Conservation (phyloP, 2,113 vertebrate genomes). For the Oreochromis aureus region DNA sequence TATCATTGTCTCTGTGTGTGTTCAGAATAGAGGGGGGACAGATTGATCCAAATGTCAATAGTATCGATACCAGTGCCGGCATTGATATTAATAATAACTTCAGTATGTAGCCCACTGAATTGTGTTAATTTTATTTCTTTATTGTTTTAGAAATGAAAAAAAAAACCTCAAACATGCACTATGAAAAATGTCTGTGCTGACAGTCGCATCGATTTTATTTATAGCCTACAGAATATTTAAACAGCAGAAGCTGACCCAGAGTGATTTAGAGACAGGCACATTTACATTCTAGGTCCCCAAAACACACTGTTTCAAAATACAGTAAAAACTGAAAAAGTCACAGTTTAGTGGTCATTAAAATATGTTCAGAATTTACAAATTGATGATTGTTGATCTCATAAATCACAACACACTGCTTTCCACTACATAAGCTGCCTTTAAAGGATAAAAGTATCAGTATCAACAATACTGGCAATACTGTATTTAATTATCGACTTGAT, state of each 20-base stretch:
- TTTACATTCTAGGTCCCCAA: neutral
- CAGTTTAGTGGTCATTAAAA: neutral
- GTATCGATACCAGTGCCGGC: neutral
- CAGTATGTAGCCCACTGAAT: neutral
- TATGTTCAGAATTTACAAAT: neutral
- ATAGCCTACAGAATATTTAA: neutral
- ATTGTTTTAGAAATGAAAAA: neutral
- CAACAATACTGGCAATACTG: neutral
- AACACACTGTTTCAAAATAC: neutral
- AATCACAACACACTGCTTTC: neutral
- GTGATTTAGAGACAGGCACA: neutral
- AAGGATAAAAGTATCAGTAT: neutral
- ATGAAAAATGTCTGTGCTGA: neutral
- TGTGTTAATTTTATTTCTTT: neutral
- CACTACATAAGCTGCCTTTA: neutral
- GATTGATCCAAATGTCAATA: neutral
- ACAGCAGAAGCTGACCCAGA: neutral
- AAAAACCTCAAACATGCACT: neutral
- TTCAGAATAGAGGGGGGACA: neutral
- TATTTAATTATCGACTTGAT: neutral
- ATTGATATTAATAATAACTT: neutral
- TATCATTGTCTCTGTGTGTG: neutral
- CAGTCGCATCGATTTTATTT: neutral
- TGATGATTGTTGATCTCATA: neutral
- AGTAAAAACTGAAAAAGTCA: neutral